Percentiles rank a stretch among this genome's conserved stretches.
These are phyloP conservation scores for Drosophila sordidula DNA, from an alignment of 2,888 invertebrate genomes.

Conservation along the genomic window DNA sequence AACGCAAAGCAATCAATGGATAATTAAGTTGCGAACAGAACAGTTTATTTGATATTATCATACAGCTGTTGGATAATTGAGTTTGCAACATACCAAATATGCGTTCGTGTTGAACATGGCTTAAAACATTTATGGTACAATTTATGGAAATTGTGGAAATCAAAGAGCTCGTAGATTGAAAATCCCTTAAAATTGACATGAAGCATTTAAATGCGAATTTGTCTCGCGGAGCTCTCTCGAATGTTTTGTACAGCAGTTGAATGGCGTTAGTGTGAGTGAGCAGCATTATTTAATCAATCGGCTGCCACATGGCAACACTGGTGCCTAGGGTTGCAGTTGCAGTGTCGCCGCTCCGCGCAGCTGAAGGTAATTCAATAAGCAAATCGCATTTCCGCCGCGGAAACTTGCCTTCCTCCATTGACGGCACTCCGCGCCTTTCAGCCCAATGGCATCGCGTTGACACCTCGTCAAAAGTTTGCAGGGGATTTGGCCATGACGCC, in stretches of 20 bases:
- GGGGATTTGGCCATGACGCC: constrained; percentile 3
- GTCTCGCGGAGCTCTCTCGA: not conserved
- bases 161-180: not conserved
- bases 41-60: too few relatives aligned
- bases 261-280: constrained; percentile 29
- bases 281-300: constrained; percentile 46
- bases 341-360: constrained; percentile 19
- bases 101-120: too few relatives aligned
- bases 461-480: constrained; percentile 76
- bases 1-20: too few relatives aligned
- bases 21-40: too few relatives aligned
- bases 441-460: constrained; percentile 67
- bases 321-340: constrained; percentile 14
- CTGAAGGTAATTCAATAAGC: constrained; percentile 70
- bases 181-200: not conserved
- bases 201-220: not conserved
- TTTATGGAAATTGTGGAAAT: not conserved
- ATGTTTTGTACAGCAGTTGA: constrained; percentile 15
- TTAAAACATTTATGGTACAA: too few relatives aligned
- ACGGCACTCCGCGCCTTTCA: constrained; percentile 31
- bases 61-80: too few relatives aligned
- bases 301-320: not conserved
- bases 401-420: constrained; percentile 49
- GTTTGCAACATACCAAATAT: too few relatives aligned
- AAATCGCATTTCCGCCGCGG: constrained; percentile 75